Conservation (phyloP, 2,888 invertebrate species). For the Drosophila multiciliata region DNA sequence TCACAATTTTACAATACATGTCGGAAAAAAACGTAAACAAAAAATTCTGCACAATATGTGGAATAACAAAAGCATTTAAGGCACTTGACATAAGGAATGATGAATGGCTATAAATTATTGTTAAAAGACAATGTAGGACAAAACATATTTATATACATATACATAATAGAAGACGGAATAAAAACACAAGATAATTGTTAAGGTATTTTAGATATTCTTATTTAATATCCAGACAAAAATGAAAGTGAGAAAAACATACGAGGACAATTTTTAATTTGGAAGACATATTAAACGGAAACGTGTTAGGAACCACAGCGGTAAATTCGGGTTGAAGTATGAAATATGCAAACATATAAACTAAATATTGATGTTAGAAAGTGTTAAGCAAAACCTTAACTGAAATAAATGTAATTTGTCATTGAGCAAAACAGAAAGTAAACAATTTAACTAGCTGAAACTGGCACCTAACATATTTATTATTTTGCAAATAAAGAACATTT, state of each 20-base stretch:
- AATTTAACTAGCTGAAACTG: constrained; percentile 37
- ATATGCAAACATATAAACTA: constrained; percentile 57
- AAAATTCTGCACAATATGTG: constrained; percentile 59
- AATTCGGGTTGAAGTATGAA: constrained; percentile 44
- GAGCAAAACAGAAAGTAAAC: constrained; percentile 13
- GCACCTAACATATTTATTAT: neutral
- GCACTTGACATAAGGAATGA: constrained; percentile 65
- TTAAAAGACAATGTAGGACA: constrained; percentile 57
- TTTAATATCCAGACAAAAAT: constrained; percentile 86
- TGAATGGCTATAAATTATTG: constrained; percentile 48
- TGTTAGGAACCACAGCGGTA: constrained; percentile 51
- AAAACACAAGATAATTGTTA: constrained; percentile 58
- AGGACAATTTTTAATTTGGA: constrained; percentile 69
- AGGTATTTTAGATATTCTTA: constrained; percentile 90
- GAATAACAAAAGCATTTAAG: constrained; percentile 71
- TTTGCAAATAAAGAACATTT: neutral
- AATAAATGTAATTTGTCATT: constrained; percentile 37
- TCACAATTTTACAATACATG: constrained; percentile 75
- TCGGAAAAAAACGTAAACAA: constrained; percentile 42
- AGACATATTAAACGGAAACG: constrained; percentile 52
- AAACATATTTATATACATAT: constrained; percentile 59
- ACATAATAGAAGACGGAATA: constrained; percentile 48
- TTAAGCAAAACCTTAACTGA: constrained; percentile 47
- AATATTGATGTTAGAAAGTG: constrained; percentile 72
- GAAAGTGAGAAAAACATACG: constrained; percentile 55